Conservation (phyloP, 2,113 vertebrate species). For the Bubo blakistoni region DNA sequence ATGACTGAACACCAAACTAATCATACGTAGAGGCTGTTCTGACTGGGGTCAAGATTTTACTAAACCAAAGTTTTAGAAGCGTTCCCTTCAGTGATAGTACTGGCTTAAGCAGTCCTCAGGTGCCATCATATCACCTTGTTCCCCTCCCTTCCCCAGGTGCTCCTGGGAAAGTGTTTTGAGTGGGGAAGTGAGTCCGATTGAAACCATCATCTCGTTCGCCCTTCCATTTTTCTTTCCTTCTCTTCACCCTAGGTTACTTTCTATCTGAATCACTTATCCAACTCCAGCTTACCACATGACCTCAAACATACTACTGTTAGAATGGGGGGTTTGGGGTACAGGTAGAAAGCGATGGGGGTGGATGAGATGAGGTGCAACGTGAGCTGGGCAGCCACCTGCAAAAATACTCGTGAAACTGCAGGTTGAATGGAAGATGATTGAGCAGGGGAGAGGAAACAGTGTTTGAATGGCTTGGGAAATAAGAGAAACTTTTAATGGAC, state of each 20-base stretch:
- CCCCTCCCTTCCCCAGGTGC: neutral
- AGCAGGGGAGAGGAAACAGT: neutral
- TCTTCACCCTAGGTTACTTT: neutral
- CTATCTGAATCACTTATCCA: accelerated
- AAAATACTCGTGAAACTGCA: neutral
- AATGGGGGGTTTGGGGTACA: neutral
- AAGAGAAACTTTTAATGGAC: neutral
- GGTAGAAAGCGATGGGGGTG: neutral
- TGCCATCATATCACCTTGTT: neutral
- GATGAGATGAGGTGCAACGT: neutral
- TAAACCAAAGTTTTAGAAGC: neutral
- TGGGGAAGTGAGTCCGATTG: neutral
- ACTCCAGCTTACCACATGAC: neutral
- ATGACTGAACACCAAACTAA: neutral
- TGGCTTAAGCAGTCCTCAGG: neutral
- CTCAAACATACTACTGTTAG: neutral
- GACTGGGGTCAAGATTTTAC: neutral
- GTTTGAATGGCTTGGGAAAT: neutral
- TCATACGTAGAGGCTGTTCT: neutral
- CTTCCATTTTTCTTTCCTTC: neutral
- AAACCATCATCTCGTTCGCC: neutral
- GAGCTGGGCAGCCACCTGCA: neutral
- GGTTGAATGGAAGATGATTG: neutral
- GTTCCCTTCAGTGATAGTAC: neutral
- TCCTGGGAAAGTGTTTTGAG: neutral